Base-by-base conservation (phyloP, 2,113 vertebrate species). In the Dicentrarchus labrax region DNA sequence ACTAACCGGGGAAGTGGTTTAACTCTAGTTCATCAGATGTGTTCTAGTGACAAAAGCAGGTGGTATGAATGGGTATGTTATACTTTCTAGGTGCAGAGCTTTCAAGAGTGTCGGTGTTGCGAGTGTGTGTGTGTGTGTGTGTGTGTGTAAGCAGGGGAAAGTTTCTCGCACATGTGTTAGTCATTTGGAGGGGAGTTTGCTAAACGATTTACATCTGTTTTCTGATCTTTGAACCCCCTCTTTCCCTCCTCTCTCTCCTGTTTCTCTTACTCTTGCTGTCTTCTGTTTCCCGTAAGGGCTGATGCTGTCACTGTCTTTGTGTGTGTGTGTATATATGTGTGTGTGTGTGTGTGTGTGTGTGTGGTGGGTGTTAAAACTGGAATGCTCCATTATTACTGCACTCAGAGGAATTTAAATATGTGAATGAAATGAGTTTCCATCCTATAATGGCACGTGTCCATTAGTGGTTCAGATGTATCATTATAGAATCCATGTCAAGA, bases 141-240 rank as follows among this genome's bases (percentile, higher is more conserved):
- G 65, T 56, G 56, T 50, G 38, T 36, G 61, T 11, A 76, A 60
- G 89, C 90, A 81, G 85, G 78, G 86, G 88, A 86, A 85, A 81
- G 91, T 82, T 80, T 80, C 87, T 86, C 9, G 56, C 92, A 95
- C 96, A 96, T 95, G 93, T 96, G 96, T 94, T 95, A 95, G 92
- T 94, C 92, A 95, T 96, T 96, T 94, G 62, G 87, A 87, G 86
- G 66, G 68, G 90, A 93, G 95, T 94, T 92, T 86, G 91, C 88
- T 50, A 88, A 95, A 95, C 85, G 76, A 90, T 93, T 94, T 95
- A 94, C 95, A 96, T 96, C 94, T 96, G 95, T 94, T 94, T 94
- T 95, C 85, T 95, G 95, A 95, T 96, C 95, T 95, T 95, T 95
- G 93, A 95, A 95, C 94, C 88, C 89, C 88, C 86, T 83, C 65